Conservation (phyloP, 2,113 vertebrate genomes). For the Pterocles gutturalis region DNA sequence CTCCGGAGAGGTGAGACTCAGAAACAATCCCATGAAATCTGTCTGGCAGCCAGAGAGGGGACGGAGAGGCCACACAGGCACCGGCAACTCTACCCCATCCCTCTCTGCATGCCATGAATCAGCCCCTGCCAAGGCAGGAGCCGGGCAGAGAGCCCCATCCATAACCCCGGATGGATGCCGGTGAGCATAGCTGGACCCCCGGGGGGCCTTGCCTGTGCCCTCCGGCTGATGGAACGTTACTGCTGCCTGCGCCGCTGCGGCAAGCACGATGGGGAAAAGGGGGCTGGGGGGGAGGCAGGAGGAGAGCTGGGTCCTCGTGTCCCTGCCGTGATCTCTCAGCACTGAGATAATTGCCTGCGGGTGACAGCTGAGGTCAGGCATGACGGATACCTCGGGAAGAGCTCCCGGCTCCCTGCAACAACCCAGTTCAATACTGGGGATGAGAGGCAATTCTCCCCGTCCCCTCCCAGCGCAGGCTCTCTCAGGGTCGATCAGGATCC, state of each 20-base stretch:
- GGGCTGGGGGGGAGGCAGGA: not conserved
- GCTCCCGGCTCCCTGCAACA: not conserved
- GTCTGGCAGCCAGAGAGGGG: not conserved
- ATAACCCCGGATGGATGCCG: not conserved
- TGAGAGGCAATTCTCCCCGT: not conserved
- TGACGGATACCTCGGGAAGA: slow-evolving; percentile 39
- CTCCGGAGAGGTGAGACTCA: not conserved
- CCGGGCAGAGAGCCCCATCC: not conserved
- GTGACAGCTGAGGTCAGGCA: slow-evolving; percentile 69
- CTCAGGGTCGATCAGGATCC: not conserved
- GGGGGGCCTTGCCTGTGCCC: not conserved
- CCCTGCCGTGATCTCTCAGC: not conserved
- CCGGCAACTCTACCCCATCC: not conserved
- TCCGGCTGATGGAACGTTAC: not conserved
- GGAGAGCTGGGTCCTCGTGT: not conserved
- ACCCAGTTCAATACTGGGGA: not conserved
- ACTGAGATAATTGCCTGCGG: slow-evolving; percentile 42
- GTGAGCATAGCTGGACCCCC: not conserved
- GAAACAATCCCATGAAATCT: slow-evolving; percentile 16
- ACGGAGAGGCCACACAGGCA: not conserved
- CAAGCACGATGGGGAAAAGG: not conserved
- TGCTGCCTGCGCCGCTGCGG: not conserved
- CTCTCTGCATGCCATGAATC: not conserved
- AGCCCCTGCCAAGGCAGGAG: not conserved
- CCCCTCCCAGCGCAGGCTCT: not conserved